phyloP scores from a whole-genome alignment of 2,113 vertebrate species.

The Falco punctatus region DNA sequence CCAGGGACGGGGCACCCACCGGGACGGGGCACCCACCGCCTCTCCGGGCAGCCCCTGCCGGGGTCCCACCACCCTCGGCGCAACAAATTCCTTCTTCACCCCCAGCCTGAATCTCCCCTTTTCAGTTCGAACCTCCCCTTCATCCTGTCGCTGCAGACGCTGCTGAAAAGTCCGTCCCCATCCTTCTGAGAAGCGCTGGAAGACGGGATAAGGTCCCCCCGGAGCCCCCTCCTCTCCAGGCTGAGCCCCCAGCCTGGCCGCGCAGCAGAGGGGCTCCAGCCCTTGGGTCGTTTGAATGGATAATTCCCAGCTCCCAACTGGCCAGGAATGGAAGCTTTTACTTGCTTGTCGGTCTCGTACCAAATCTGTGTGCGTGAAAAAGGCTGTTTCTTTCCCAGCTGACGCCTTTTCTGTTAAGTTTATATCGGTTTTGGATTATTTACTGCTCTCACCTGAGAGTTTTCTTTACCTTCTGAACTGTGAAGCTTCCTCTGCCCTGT shows the following conservation, averaged over 20 bases:
- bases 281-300: fast-evolving
- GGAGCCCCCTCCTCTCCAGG: background rate
- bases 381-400: background rate
- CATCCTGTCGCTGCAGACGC: background rate
- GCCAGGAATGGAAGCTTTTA: background rate
- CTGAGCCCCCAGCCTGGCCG: background rate
- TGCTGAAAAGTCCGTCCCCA: no score
- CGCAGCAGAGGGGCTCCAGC: background rate
- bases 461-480: background rate
- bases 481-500: background rate
- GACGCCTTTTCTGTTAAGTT: background rate
- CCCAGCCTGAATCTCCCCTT: background rate
- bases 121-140: background rate
- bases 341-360: background rate
- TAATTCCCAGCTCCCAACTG: background rate
- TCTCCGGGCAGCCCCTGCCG: background rate
- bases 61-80: background rate
- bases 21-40: background rate
- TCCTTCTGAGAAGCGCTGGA: no score
- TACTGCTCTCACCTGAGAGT: background rate
- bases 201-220: background rate
- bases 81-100: background rate
- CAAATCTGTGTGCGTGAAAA: background rate
- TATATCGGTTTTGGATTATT: background rate
- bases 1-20: background rate